Evolutionary conservation across 2,113 vertebrate species (phyloP).

Genomic region (Chaetodon auriga): DNA sequence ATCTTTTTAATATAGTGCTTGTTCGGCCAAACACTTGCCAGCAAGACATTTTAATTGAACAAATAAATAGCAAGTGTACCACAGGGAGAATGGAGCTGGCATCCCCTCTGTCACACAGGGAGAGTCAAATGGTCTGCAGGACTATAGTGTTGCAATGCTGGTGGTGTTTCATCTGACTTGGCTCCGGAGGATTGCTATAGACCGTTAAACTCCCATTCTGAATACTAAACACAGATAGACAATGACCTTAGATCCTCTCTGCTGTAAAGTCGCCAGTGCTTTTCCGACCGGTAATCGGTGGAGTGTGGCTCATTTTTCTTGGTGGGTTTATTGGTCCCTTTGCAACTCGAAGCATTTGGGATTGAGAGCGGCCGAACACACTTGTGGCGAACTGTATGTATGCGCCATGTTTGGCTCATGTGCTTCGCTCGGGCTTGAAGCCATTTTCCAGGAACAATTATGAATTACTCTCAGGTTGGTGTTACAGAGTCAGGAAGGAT

Average conservation of each 20-base stretch:
- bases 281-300: conserved; percentile 11
- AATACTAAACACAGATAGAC: conserved; percentile 69
- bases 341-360: conserved; percentile 25
- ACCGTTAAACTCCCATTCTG: conserved; percentile 63
- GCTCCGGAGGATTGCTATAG: conserved; percentile 65
- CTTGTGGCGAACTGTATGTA: background rate
- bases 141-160: conserved; percentile 71
- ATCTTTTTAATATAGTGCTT: conserved; percentile 64
- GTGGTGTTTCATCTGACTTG: conserved; percentile 63
- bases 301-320: conserved; percentile 41
- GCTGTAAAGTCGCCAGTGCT: conserved; percentile 48
- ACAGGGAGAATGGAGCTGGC: conserved; percentile 49
- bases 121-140: conserved; percentile 65
- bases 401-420: background rate
- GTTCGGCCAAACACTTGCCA: conserved; percentile 56
- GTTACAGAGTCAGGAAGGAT: conserved; percentile 25
- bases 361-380: conserved; percentile 29
- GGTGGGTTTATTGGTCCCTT: conserved; percentile 38
- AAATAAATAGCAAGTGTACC: conserved; percentile 68
- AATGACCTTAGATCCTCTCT: conserved; percentile 64
- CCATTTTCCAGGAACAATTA: conserved; percentile 34
- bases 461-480: conserved; percentile 29
- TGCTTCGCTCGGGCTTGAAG: conserved; percentile 15
- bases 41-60: conserved; percentile 75
- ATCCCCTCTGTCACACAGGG: conserved; percentile 54